These are phyloP conservation scores for Aegypius monachus DNA, from an alignment of 2,113 vertebrate genomes.

Conservation along the genomic window DNA sequence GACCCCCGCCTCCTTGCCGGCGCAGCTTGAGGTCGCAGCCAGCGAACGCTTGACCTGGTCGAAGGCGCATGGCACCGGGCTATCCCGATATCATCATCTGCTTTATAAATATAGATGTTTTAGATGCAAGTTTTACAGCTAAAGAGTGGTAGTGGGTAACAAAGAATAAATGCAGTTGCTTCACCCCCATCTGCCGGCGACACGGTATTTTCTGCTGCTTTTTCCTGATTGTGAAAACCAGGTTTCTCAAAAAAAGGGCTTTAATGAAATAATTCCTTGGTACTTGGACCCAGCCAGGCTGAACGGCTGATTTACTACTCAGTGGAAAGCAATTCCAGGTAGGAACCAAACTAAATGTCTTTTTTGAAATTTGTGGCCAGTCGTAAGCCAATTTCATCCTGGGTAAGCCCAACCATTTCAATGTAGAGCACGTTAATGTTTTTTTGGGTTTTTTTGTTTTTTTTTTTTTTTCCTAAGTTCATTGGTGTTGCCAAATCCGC, in stretches of 20 bases:
- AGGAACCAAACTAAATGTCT: background rate
- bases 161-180: background rate
- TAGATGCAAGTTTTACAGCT: background rate
- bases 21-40: background rate
- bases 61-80: background rate
- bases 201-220: background rate
- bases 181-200: background rate
- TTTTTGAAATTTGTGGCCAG: background rate
- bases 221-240: background rate
- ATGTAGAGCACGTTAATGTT: fast-evolving
- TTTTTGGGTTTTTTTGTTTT: too few relatives aligned
- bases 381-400: background rate
- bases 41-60: background rate
- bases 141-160: background rate
- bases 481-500: background rate
- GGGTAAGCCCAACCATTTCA: background rate
- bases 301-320: background rate
- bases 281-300: background rate
- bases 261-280: background rate
- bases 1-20: background rate
- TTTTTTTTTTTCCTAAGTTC: background rate
- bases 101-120: background rate
- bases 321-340: background rate
- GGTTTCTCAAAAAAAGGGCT: background rate
- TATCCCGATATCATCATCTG: background rate